These are phyloP conservation scores for Eupeodes luniger DNA, from an alignment of 2,888 invertebrate genomes.

Conservation along the genomic window DNA sequence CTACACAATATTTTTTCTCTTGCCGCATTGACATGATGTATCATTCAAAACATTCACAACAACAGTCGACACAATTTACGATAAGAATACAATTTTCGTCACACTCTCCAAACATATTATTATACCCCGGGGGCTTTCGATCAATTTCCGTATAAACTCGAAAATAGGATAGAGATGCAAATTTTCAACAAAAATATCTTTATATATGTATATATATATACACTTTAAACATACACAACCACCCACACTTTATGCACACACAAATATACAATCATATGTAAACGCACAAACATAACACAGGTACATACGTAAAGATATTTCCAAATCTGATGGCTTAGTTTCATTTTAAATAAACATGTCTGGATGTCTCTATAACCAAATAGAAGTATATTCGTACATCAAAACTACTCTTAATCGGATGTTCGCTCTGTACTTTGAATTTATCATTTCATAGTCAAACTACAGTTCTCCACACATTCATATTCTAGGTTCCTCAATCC, in stretches of 20 bases:
- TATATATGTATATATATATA: background rate
- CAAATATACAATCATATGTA: background rate
- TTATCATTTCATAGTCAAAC: no score
- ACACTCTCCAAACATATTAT: constrained; percentile 18
- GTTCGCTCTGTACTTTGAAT: no score
- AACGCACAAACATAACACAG: background rate
- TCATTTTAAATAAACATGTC: constrained; percentile 38
- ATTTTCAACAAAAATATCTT: background rate
- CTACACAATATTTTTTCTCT: background rate
- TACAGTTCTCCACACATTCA: no score
- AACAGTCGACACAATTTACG: constrained; percentile 37
- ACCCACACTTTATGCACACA: background rate
- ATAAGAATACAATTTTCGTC: constrained; percentile 23
- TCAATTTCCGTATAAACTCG: constrained; percentile 41
- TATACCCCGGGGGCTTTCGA: constrained; percentile 26
- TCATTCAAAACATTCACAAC: constrained; percentile 27
- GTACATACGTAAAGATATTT: constrained; percentile 16
- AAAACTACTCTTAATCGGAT: background rate
- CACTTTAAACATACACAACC: background rate
- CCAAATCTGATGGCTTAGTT: constrained; percentile 24
- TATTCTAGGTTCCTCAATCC: no score
- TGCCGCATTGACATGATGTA: constrained; percentile 29
- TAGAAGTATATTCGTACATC: background rate
- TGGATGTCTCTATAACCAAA: background rate
- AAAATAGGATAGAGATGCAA: constrained; percentile 33